Percentiles rank a stretch among this genome's conserved stretches.
Evolutionary conservation across 1,140 invertebrate species (phyloP).

Genomic region (Lepidurus apus): DNA sequence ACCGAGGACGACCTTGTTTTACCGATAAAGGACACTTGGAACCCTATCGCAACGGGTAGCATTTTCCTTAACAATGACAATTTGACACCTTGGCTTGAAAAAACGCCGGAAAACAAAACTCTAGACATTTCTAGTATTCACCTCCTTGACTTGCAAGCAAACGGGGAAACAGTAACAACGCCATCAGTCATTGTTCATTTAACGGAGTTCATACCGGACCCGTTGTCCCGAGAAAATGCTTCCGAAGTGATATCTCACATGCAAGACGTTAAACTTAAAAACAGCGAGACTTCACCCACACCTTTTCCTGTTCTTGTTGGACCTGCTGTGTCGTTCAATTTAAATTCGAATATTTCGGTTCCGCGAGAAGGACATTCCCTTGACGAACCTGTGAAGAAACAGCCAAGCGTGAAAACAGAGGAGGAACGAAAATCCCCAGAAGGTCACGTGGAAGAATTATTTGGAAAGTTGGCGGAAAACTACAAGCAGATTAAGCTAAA

Average conservation of each 20-base stretch:
- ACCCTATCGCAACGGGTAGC: too few species aligned
- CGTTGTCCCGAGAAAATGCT: too few species aligned
- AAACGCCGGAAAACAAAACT: too few species aligned
- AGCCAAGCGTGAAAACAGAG: background rate
- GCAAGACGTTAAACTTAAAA: background rate
- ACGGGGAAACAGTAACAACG: too few species aligned
- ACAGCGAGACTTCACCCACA: background rate
- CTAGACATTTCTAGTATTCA: too few species aligned
- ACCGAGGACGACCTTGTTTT: too few species aligned
- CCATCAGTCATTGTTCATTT: too few species aligned
- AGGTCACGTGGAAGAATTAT: constrained; percentile 29
- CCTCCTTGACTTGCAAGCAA: too few species aligned
- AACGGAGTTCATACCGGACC: too few species aligned
- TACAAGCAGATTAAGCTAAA: constrained; percentile 31
- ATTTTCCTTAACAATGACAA: too few species aligned
- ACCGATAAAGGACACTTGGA: too few species aligned
- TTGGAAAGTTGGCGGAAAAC: constrained; percentile 23
- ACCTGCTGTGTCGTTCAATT: background rate
- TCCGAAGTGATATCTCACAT: background rate
- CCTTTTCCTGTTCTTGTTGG: background rate
- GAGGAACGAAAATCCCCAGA: constrained; percentile 28
- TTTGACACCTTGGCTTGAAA: too few species aligned
- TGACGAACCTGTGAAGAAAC: background rate
- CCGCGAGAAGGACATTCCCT: background rate
- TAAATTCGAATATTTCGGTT: background rate